phyloP scores from a whole-genome alignment of 1,140 invertebrate species.

The Neodiprion fabricii region DNA sequence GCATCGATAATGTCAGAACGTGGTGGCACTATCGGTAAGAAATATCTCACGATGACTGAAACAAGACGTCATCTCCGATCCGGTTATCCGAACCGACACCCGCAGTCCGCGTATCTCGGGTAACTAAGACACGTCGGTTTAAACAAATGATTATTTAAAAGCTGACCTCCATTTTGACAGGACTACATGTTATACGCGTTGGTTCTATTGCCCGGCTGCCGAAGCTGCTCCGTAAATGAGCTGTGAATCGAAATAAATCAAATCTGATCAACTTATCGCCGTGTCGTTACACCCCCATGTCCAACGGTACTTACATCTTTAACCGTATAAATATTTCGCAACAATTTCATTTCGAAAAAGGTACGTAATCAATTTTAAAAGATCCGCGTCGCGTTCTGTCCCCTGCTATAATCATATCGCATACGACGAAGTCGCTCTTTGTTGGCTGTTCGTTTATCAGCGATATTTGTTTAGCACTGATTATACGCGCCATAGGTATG shows the following conservation, averaged over 20 bases:
- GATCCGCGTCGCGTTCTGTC: too few relatives aligned
- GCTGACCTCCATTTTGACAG: not conserved
- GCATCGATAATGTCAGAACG: not conserved
- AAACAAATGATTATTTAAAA: slow-evolving; percentile 12
- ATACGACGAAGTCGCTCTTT: too few relatives aligned
- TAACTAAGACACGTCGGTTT: slow-evolving; percentile 1
- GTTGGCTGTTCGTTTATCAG: too few relatives aligned
- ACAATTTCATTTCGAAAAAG: too few relatives aligned
- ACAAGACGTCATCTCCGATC: slow-evolving; percentile 3
- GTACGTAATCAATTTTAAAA: too few relatives aligned
- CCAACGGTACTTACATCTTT: too few relatives aligned
- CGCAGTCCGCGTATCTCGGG: not conserved
- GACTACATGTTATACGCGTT: not conserved
- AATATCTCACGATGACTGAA: not conserved
- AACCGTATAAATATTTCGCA: too few relatives aligned
- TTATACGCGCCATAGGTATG: too few relatives aligned
- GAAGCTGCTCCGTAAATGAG: not conserved
- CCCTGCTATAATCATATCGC: too few relatives aligned
- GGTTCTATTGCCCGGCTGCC: not conserved
- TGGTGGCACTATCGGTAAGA: not conserved
- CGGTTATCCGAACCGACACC: not conserved
- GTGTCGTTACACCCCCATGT: not conserved
- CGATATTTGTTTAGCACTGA: too few relatives aligned
- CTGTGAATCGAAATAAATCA: not conserved
- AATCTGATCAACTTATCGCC: not conserved